Base-by-base conservation (phyloP, 2,888 invertebrate species). In the Aspidiotus rigidus region DNA sequence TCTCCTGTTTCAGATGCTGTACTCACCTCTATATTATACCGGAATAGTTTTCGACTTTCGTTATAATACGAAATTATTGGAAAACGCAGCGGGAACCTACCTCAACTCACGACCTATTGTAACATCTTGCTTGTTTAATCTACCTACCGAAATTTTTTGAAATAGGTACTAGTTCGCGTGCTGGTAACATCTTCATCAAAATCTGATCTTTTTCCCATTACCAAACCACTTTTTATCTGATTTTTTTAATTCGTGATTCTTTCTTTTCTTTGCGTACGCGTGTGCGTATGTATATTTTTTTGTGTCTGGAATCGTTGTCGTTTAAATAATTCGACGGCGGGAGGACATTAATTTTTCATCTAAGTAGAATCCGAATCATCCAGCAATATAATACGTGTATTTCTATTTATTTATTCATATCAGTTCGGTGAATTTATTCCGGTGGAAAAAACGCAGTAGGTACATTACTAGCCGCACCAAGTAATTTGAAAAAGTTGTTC, bases 41-140 rank as follows among this genome's bases (percentile, higher is more conserved):
- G 5, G 28, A 28, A 28, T 28, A 5, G 28, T 28, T 28, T 28
- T 28, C 28, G 28, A 28, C 28, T 49, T 49, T 49, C 49, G 49
- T 49, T 49, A 49, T 49, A 28, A n/a, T 5, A 13, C 28, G 42
- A 17, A 53, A 63, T 63, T 63, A 63, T 63, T 39, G 63, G 53
- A 63, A 53, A 63, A 63, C 64, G 7, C 64, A 64, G 64, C 64
- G 64, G 54, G 64, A 64, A 64, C 64, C 64, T 64, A 64, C 64
- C 64, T 64, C 64, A 64, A 64, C 64, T 16, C 55, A 55, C 54
- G 49, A 63, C 63, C 63, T 49, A 63, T 64, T 64, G 64, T 64
- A 64, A 49, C 13, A 41, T 55, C 39, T 64, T 55, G 53, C 64
- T 64, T 41, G 64, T 64, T 64, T 55, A 64, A 64, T 13, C 49